Conservation (phyloP, 23 tunicate genomes). For the Ascidia mentula region DNA sequence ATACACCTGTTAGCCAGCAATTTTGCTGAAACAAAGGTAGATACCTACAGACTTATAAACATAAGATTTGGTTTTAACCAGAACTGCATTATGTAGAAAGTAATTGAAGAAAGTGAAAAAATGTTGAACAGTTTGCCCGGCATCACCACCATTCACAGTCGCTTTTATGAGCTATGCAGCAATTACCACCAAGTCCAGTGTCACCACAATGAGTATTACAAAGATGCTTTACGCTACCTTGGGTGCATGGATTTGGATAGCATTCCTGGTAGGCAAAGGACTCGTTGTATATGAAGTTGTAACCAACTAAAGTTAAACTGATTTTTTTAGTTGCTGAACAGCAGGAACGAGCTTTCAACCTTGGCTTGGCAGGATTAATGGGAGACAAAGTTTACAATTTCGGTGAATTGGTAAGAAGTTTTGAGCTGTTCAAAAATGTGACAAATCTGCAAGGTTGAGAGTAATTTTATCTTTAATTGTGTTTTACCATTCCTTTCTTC, state of each 20-base stretch:
- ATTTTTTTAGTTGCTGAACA: constrained; percentile 63
- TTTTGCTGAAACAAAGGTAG: constrained; percentile 65
- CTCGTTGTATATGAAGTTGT: too few relatives aligned
- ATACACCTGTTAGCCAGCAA: constrained; percentile 50
- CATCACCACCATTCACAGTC: constrained; percentile 72
- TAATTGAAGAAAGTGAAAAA: constrained; percentile 74
- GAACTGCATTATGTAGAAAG: constrained; percentile 24
- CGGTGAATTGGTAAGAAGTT: constrained; percentile 77
- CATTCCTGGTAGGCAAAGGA: constrained; percentile 79
- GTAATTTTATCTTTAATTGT: neutral
- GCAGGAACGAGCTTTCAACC: constrained; percentile 88
- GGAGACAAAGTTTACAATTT: constrained; percentile 82
- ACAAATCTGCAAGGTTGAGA: too few relatives aligned
- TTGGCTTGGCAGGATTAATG: constrained; percentile 88
- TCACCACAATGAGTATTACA: constrained; percentile 89
- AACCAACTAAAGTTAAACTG: too few relatives aligned
- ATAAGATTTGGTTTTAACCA: neutral
- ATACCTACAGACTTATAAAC: neutral
- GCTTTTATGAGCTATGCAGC: constrained; percentile 86
- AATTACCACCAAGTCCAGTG: constrained; percentile 77
- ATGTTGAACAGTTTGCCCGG: constrained; percentile 58
- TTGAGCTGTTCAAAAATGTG: too few relatives aligned
- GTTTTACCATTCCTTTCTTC: neutral
- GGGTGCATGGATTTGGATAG: constrained; percentile 72
- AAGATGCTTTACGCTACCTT: constrained; percentile 82